Evolutionary conservation across 2,888 invertebrate species (phyloP).

Genomic region (Parascotia fuliginaria): DNA sequence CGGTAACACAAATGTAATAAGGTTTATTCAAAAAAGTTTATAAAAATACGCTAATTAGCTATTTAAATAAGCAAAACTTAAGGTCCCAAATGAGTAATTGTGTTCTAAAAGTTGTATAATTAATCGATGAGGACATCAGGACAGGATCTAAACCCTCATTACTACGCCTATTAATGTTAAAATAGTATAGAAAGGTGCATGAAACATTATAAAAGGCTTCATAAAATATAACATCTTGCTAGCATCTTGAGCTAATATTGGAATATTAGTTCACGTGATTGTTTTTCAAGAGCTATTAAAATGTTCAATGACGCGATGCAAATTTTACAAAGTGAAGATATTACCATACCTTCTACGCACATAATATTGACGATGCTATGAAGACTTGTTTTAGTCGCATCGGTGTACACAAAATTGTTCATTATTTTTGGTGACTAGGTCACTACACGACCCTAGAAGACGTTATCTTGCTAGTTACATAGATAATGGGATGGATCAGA

Average conservation of each 20-base stretch:
- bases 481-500: too few species aligned
- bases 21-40: neutral
- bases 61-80: neutral
- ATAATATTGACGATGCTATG: too few species aligned
- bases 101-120: neutral
- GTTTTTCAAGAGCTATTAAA: conserved; percentile 15
- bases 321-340: too few species aligned
- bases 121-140: neutral
- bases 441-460: too few species aligned
- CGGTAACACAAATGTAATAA: neutral
- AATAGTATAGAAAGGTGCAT: neutral
- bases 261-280: conserved; percentile 17
- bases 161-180: neutral
- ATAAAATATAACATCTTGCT: neutral
- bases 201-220: neutral
- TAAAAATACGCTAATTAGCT: neutral
- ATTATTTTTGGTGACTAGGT: too few species aligned
- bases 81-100: neutral
- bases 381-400: too few species aligned
- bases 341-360: too few species aligned
- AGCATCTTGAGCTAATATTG: neutral
- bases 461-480: too few species aligned
- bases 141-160: neutral
- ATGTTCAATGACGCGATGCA: neutral
- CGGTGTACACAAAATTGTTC: too few species aligned